Base-by-base conservation (phyloP, 2,888 invertebrate species). In the Drosophila algonquin region DNA sequence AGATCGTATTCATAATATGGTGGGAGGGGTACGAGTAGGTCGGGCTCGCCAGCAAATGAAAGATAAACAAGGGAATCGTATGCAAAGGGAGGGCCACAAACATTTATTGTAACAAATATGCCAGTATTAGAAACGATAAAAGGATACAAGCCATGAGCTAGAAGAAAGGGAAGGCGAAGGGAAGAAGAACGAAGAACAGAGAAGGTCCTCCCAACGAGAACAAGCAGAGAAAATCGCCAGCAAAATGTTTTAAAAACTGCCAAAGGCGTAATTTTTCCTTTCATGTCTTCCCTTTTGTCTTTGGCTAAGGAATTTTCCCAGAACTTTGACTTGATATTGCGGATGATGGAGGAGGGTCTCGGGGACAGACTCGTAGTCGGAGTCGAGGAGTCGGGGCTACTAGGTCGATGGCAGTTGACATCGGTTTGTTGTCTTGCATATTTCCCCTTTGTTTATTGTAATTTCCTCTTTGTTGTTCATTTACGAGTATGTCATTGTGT, bases 41-140 rank as follows among this genome's bases (percentile, higher is more conserved):
- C 45, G 53, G 51, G 55, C 27, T 60, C 65, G 70, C 64, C 63
- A 35, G 56, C 56, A 72, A 70, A 72, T 72, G 72, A 63, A 63
- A 70, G 79, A 79, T 77, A 84, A 84, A 84, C 85, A 84, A 75
- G 73, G 76, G 76, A 55, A 75, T 61, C 61, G 75, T 70, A 76
- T 75, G 79, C 75, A 79, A 71, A 69, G 80, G 80, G 73, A 65
- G 75, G 79, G 69, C 78, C 78, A 69, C 69, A 65, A 50, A 55
- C 79, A 77, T 80, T 80, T 73, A 67, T 84, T 75, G 67, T 75
- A 81, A 75, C 84, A 82, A 82, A 82, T 82, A 84, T 84, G 84
- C 80, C 80, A 81, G 79, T 80, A 82, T 81, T 84, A 75, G 80
- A 73, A 52, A 64, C 80, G 80, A 81, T 81, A 81, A 81, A 81